Base-by-base conservation (phyloP, 2,113 vertebrate species). In the Cyprinodon tularosa region DNA sequence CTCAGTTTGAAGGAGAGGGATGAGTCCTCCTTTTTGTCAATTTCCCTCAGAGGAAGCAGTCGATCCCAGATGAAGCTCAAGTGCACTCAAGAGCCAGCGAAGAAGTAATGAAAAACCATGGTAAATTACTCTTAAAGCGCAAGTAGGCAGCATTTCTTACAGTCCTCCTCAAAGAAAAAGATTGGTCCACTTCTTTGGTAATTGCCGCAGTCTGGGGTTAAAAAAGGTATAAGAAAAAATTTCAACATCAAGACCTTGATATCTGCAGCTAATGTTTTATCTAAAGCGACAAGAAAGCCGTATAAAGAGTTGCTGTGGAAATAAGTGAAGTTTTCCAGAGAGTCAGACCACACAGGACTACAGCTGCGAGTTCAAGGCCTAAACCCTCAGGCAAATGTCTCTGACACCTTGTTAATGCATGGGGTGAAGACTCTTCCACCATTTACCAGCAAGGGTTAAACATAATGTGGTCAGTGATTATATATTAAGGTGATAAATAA, bases 1-100 rank as follows among this genome's bases (percentile, higher is more conserved):
- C n/a, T 40, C 12, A 11, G 50, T 73, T 73, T 36, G 38, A 68
- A 59, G 71, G 36, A 75, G 64, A 64, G 1, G 44, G 39, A 75
- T 40, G 76, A 62, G 63, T 62, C 53, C 50, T 20, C 72, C 44
- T 65, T 72, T 68, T 66, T 36, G 76, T 80, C 68, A 64, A 29
- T 67, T 77, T 83, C 68, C 29, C 59, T 72, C 59, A 7, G 12
- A 62, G 39, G 73, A 75, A 70, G 68, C 57, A 44, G 57, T 4
- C 12, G 2, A 62, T 60, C 14, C 12, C 48, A 39, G 66, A 82
- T 77, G 68, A 0, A 15, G 59, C 69, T 84, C 14, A 9, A 87
- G 84, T 62, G 80, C 80, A 85, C 91, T 86, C 78, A 68, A 66
- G 74, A 82, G 71, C 57, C 36, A 39, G 64, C 20, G 3, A 20